A percentile compares a stretch with the other conserved stretches of the same genome.
phyloP scores from a whole-genome alignment of 2,797 vertebrate species.

The Cottoperca gobio region DNA sequence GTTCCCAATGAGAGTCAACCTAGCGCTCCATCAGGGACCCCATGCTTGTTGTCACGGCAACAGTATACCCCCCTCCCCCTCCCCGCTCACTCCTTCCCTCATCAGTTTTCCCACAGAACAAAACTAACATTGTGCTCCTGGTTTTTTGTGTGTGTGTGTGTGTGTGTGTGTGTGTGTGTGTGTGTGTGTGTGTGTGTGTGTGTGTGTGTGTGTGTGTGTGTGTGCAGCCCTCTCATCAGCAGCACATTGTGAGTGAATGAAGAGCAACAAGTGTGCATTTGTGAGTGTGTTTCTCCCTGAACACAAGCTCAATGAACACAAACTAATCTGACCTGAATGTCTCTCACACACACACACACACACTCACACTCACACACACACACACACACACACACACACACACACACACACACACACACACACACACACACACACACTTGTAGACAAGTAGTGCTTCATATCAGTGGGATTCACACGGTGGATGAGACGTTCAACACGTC shows the following conservation, averaged over 20 bases:
- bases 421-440: constrained; percentile 24
- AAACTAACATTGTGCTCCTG: constrained; percentile 73
- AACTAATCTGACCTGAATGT: no score
- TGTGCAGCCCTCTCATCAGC: no score
- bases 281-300: no score
- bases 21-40: constrained; percentile 54
- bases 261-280: neutral
- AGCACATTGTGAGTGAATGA: no score
- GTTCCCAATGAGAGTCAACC: constrained; percentile 42
- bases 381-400: constrained; percentile 28
- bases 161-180: constrained; percentile 39
- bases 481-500: constrained; percentile 3
- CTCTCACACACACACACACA: constrained; percentile 28
- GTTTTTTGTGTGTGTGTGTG: constrained; percentile 31
- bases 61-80: constrained; percentile 27
- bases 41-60: constrained; percentile 58
- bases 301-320: no score
- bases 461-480: constrained; percentile 44
- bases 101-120: constrained; percentile 79
- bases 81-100: constrained; percentile 44
- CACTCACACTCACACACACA: constrained; percentile 41
- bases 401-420: constrained; percentile 43
- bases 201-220: constrained; percentile 22
- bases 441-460: constrained; percentile 29
- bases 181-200: constrained; percentile 34